Base-by-base conservation (phyloP, 2,888 invertebrate species). In the Ommatoiulus sabulosus region DNA sequence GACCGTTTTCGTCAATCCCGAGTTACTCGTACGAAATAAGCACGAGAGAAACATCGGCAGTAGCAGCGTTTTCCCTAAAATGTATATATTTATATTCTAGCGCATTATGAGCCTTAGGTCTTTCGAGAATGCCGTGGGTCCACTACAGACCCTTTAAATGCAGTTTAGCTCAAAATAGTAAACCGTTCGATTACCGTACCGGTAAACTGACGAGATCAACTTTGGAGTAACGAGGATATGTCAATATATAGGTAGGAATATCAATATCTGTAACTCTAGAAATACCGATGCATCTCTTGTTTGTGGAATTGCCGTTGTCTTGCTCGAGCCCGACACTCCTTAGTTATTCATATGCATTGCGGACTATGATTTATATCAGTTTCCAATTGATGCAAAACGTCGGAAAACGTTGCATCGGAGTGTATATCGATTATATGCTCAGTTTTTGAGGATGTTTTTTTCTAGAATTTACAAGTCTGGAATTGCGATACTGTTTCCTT, bases 171-270 rank as follows among this genome's bases (percentile, higher is more conserved):
- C 85, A 10, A 35, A 44, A 12, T 85, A 10, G 44, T 44, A 43
- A 43, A 4, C 85, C 5, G 43, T 85, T 43, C 20, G 20, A 63
- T 63, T 63, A 63, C 63, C 43, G 43, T 43, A 43, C n/a, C 85
- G n/a, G 43, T 85, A 43, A 44, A n/a, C 43, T n/a, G 43, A 85
- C 43, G 85, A 43, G 20, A 85, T 85, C 44, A 43, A 85, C n/a
- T 85, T 85, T 44, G 85, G 85, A 85, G 85, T 85, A 85, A 44
- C n/a, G 85, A 85, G 44, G 85, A 85, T 85, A 85, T 85, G 85
- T 85, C 85, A 85, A 85, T 85, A 85, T 85, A 85, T 85, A 85
- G 85, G 85, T 85, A 85, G 44, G 85, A 85, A 85, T 17, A 85
- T 20, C 20, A 10, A 63, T 63, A 63, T 63, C n/a, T 20, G 20